Evolutionary conservation across 2,888 invertebrate species (phyloP), one percentile per base, ranked within the genome.

Genomic region (Leptogaster cylindrica): DNA sequence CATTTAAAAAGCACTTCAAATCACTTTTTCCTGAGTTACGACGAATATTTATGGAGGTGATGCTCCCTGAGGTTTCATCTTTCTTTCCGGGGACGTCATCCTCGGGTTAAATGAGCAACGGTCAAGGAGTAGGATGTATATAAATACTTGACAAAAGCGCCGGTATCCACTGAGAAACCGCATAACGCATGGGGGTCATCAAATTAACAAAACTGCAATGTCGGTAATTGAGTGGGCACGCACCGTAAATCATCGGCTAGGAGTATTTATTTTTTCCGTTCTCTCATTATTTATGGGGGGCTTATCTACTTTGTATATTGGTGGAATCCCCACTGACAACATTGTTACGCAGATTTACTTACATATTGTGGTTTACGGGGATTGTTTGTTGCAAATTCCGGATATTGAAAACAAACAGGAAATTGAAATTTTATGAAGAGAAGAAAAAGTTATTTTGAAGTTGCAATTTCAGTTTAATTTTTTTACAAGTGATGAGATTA

Each of bases 1-100:
- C 58, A 51, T 46, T 68, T 68, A 65, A 68, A 51, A 58, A 51
- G 58, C 66, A 65, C 68, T 68, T 65, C 46, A 68, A 66, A 66
- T 58, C 65, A 68, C 65, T 68, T 68, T 61, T 65, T 58, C 65
- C 58, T 64, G 65, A 68, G 65, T 52, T 58, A 58, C 58, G 65
- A 65, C 63, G 68, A 68, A 68, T 55, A 58, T 58, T 68, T 65
- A 58, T 58, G 55, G 65, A 55, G 68, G 46, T 61, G 61, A 61
- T 61, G 61, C 44, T 61, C 61, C 44, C 44, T 61, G 44, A 44
- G 61, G 44, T 41, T 61, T 44, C 61, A 61, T 61, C 61, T 61
- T 44, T 61, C 61, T 61, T 61, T 61, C 44, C 44, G 61, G 61
- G n/a, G 10, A 61, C 44, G 28, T 44, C 44, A 27, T 61, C 27